A percentile compares a stretch with the other conserved stretches of the same genome.
Evolutionary conservation across 2,888 invertebrate species (phyloP).

Genomic region (Bugula neritina): DNA sequence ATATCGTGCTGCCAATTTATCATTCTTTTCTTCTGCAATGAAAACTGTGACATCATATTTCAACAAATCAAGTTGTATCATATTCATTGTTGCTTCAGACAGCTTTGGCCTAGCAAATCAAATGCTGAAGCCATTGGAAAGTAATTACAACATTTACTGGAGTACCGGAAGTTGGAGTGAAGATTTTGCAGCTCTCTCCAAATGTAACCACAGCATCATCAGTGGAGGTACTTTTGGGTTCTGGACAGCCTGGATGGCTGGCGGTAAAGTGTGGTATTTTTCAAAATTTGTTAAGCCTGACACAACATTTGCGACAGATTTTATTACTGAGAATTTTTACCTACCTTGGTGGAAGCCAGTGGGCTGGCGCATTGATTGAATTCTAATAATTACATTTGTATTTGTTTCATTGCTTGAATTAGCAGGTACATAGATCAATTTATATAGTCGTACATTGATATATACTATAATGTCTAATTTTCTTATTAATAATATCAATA

Average conservation of each 20-base stretch:
- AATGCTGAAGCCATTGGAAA: background rate
- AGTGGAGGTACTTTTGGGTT: conserved; percentile 10
- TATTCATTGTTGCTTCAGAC: conserved; percentile 11
- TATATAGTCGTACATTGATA: too few species aligned
- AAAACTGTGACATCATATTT: background rate
- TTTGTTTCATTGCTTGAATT: too few species aligned
- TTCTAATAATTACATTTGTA: too few species aligned
- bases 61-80: background rate
- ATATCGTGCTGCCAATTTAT: background rate
- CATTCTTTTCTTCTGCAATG: background rate
- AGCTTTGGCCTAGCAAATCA: background rate
- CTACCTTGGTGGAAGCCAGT: background rate
- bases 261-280: background rate
- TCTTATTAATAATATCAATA: too few species aligned
- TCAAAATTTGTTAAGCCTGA: background rate
- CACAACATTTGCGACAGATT: background rate
- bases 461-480: too few species aligned
- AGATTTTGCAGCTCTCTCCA: background rate
- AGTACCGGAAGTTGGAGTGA: background rate
- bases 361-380: too few species aligned
- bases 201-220: conserved; percentile 3
- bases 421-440: too few species aligned
- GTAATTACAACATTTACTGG: background rate
- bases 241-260: background rate
- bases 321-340: background rate